phyloP scores from a whole-genome alignment of 2,113 vertebrate species.

The Condylura cristata region DNA sequence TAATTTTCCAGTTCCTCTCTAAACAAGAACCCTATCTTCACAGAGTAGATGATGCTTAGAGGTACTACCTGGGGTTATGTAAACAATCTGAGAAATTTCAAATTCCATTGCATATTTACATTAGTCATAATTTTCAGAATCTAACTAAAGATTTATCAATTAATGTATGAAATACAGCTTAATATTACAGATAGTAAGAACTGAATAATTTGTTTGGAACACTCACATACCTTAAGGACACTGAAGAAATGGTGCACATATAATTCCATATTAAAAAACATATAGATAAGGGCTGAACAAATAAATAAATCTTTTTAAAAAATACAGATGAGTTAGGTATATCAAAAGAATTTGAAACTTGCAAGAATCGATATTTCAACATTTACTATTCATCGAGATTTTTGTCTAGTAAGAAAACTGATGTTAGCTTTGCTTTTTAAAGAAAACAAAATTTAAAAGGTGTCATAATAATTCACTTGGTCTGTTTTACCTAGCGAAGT shows the following conservation, averaged over 20 bases:
- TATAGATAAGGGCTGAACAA: neutral
- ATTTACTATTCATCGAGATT: neutral
- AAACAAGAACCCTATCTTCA: neutral
- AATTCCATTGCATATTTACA: neutral
- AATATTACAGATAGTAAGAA: neutral
- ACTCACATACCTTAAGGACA: neutral
- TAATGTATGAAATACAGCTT: neutral
- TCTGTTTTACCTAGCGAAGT: neutral
- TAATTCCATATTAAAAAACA: neutral
- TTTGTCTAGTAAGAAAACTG: neutral
- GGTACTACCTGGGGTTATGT: neutral
- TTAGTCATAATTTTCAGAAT: neutral
- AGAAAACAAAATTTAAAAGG: neutral
- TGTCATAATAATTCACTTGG: neutral
- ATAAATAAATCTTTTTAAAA: too few species aligned
- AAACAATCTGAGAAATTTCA: neutral
- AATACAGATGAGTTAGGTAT: neutral
- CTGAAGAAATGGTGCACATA: neutral
- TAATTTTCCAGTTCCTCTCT: neutral
- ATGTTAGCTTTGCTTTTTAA: neutral
- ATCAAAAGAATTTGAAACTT: constrained; percentile 11
- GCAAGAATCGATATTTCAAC: neutral
- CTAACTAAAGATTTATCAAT: neutral
- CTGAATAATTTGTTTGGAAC: neutral
- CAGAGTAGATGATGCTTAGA: neutral